A percentile compares a stretch with the other conserved stretches of the same genome.
phyloP scores from a whole-genome alignment of 30 jellyfish, hydroid and myxozoan species.

The Hydractinia echinata region DNA sequence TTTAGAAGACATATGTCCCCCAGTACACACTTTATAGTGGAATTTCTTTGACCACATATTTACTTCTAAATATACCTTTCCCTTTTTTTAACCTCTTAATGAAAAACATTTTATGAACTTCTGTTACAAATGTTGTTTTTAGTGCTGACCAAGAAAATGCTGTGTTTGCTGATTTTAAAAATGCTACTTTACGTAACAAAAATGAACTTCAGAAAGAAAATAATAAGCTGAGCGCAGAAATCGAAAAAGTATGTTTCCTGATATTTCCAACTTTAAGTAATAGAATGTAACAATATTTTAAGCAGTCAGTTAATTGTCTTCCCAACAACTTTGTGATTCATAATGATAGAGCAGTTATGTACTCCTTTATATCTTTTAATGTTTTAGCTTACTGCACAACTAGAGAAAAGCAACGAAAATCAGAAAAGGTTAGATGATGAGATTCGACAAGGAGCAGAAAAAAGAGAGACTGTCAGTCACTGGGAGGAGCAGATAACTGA shows the following conservation, averaged over 20 bases:
- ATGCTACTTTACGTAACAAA: constrained; percentile 65
- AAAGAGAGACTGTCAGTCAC: constrained; percentile 83
- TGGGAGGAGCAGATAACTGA: constrained; percentile 99
- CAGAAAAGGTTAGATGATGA: constrained; percentile 85
- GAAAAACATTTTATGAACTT: neutral
- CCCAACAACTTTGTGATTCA: too few relatives aligned
- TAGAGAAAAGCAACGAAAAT: constrained; percentile 53
- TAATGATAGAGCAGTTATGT: too few relatives aligned
- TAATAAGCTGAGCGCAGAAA: constrained; percentile 51
- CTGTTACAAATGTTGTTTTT: neutral
- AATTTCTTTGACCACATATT: too few relatives aligned
- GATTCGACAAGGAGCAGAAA: constrained; percentile 77
- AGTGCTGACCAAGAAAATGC: constrained; percentile 69
- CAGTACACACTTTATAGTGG: too few relatives aligned
- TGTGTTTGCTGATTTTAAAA: constrained; percentile 59
- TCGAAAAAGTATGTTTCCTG: constrained; percentile 48
- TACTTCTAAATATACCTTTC: neutral
- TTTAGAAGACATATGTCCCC: too few relatives aligned
- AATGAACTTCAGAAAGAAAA: constrained; percentile 62
- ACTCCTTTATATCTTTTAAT: neutral
- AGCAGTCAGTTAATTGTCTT: too few relatives aligned
- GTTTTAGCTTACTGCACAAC: constrained; percentile 43
- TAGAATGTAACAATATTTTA: too few relatives aligned
- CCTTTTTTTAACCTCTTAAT: neutral
- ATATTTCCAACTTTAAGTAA: too few relatives aligned